Percentiles rank a stretch among this genome's conserved stretches.
These are phyloP conservation scores for Ligdia adustata DNA, from an alignment of 2,888 invertebrate genomes.

Conservation along the genomic window DNA sequence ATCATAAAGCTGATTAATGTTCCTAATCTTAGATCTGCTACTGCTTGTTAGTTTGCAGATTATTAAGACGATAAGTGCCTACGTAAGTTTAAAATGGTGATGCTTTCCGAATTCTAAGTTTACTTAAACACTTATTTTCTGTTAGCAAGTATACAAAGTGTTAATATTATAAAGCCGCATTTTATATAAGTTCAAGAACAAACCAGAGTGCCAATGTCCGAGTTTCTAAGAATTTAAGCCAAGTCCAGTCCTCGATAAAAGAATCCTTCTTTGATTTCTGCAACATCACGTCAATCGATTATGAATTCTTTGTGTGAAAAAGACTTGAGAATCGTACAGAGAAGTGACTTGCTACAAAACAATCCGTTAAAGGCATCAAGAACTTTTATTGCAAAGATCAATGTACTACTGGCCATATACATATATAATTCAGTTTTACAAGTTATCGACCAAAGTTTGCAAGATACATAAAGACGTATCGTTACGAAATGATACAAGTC, in stretches of 20 bases:
- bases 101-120: not conserved
- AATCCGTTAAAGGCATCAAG: constrained; percentile 34
- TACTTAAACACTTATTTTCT: not conserved
- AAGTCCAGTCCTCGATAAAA: constrained; percentile 14
- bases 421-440: constrained; percentile 2
- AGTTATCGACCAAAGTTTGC: constrained; percentile 6
- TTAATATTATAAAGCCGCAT: too few relatives aligned
- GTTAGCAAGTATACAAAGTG: too few relatives aligned
- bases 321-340: constrained; percentile 6
- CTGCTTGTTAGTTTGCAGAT: not conserved
- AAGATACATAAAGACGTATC: too few relatives aligned
- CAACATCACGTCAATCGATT: constrained; percentile 20
- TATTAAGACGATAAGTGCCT: not conserved
- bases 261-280: constrained; percentile 6
- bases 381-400: constrained; percentile 38
- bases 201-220: too few relatives aligned
- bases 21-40: constrained; percentile 10
- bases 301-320: constrained; percentile 6
- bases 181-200: too few relatives aligned
- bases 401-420: too few relatives aligned
- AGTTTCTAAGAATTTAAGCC: constrained; percentile 1
- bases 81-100: not conserved
- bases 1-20: constrained; percentile 10
- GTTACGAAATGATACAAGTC: not conserved
- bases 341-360: constrained; percentile 24